Evolutionary conservation across 2,113 vertebrate genomes (phyloP), one percentile per base, ranked within the genome.

Genomic region (Brienomyrus brachyistius): DNA sequence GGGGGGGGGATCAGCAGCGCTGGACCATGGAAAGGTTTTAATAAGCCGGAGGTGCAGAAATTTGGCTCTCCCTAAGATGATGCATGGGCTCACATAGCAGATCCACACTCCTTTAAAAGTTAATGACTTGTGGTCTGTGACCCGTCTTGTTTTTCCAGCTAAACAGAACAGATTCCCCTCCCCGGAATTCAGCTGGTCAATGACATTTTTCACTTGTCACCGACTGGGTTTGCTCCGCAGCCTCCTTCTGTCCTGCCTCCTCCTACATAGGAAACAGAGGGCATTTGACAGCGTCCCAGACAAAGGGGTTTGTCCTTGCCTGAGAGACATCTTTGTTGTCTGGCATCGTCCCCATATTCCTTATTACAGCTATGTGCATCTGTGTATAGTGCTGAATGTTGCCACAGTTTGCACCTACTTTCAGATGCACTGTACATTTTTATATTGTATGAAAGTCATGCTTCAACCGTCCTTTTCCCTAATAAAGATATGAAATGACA

Each of bases 201-300:
- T 89, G 88, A 89, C 77, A 89, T 89, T 89, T 74, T 83, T 83
- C 88, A 54, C 88, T 83, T 88, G 87, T 88, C 87, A 45, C 40
- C 51, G 10, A 3, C 56, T 31, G 85, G 27, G 40, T 88, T 43
- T 27, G 48, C 70, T 40, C 8, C 15, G 47, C 77, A 31, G 15
- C 31, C 74, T 43, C 74, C 74, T 80, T 43, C 15, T 17, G 35
- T 80, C 74, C 74, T 40, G 35, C 35, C 74, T 40, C 9, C 13
- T 86, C 85, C 27, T 86, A 27, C 27, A 2, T 50, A 10, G 47
- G 51, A 56, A 54, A 87, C 50, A 66, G 40, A 88, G 56, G 56
- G 56, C 52, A 51, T 62, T 40, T 59, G 40, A 66, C 54, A 47
- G 50, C 17, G 13, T 54, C 87, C 54, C 35, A 62, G 56, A 62